phyloP scores from a whole-genome alignment of 1,140 invertebrate genomes.

The Pectinophora gossypiella region DNA sequence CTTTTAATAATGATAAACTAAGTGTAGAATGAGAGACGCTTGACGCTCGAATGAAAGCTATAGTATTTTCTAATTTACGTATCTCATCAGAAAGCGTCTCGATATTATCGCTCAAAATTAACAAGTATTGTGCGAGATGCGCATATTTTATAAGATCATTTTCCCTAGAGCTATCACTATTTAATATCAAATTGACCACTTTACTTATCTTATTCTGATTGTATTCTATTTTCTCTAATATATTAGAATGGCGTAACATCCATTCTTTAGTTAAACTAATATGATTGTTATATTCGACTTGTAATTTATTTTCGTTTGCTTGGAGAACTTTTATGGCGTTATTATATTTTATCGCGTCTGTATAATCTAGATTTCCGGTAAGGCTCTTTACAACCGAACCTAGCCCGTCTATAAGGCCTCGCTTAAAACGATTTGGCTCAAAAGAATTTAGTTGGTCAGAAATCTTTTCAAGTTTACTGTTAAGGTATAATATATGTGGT shows the following conservation, averaged over 20 bases:
- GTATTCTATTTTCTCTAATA: constrained; percentile 16
- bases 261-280: no score
- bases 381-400: constrained; percentile 31
- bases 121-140: constrained; percentile 27
- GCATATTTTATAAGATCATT: constrained; percentile 25
- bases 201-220: constrained; percentile 27
- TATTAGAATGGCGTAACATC: constrained; percentile 10
- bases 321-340: constrained; percentile 18
- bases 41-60: constrained; percentile 32
- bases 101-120: constrained; percentile 30
- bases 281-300: constrained; percentile 18
- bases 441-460: constrained; percentile 19
- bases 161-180: constrained; percentile 16
- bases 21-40: constrained; percentile 27
- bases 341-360: constrained; percentile 30
- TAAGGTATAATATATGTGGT: constrained; percentile 20
- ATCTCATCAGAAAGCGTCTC: constrained; percentile 29
- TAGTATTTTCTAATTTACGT: constrained; percentile 27
- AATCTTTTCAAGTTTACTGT: constrained; percentile 15
- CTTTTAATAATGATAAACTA: constrained; percentile 13
- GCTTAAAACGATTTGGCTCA: constrained; percentile 19
- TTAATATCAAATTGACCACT: constrained; percentile 19
- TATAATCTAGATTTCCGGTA: constrained; percentile 28
- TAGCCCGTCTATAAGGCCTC: constrained; percentile 25
- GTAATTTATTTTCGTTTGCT: constrained; percentile 11